Evolutionary conservation across 2,888 invertebrate genomes (phyloP), one percentile per base, ranked within the genome.

Genomic region (Amiota minor): DNA sequence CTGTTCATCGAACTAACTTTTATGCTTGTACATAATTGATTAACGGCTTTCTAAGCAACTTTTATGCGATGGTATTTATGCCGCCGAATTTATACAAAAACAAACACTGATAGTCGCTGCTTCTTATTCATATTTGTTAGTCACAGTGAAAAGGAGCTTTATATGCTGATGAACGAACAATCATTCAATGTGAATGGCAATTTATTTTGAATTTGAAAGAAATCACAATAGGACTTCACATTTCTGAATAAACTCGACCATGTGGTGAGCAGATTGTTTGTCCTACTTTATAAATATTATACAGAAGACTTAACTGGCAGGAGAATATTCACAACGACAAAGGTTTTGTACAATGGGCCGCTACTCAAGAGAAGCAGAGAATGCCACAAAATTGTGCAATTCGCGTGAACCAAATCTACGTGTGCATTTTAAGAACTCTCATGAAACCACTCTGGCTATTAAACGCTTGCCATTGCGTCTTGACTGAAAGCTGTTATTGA

Each of bases 341-440:
- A 89, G 89, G 89, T 88, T 88, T 86, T 88, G 87, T 88, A 88
- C 77, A 79, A 97, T 97, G 97, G 97, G 96, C 90, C 95, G 96
- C 90, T 99, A 99, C 92, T 97, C 98, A 88, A 93, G 95, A 89
- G 97, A 98, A 90, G 97, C 99, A 80, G 97, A 98, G 89, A 98
- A 98, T 91, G 95, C 97, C 85, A 94, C 96, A 76, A 99, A 99
- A 92, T 97, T 98, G 88, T 98, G 98, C 93, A 99, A 99, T 92
- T 97, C 99, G 84, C 95, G 97, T 89, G 99, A 99, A 83, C 98
- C 98, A 73, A 98, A 99, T 91, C 94, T 99, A 84, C 94, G 99
- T 89, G 99, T 99, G 87, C 99, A 99, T 90, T 99, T 99, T 91
- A 99, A 99, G 97, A 99, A 99, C 92, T 99, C 99, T 64, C 95